These are phyloP conservation scores for Andrena marginata DNA, from an alignment of 2,888 invertebrate species.

Conservation along the genomic window DNA sequence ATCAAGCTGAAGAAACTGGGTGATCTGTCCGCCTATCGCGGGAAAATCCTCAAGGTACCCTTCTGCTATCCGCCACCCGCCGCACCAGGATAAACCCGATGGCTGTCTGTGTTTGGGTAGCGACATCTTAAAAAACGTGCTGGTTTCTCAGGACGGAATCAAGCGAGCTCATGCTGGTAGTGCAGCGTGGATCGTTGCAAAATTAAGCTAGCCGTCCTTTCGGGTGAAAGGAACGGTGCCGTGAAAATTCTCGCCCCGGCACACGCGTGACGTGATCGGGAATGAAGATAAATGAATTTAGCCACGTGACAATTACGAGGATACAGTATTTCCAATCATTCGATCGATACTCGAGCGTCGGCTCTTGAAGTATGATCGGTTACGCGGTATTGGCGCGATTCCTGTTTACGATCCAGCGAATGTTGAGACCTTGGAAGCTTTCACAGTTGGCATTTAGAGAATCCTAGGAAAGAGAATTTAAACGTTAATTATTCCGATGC, in stretches of 20 bases:
- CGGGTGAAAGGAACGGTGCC: slow-evolving; percentile 1
- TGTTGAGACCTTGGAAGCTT: not conserved
- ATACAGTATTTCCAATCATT: not conserved
- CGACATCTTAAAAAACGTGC: slow-evolving; percentile 73
- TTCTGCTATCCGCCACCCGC: slow-evolving; percentile 19
- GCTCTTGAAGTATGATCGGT: not conserved
- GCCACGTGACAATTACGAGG: not conserved
- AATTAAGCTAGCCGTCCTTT: not conserved
- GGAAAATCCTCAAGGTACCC: slow-evolving; percentile 90
- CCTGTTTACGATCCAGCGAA: not conserved
- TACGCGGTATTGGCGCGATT: too few species aligned
- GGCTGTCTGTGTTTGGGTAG: slow-evolving; percentile 71
- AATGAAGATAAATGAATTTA: not conserved
- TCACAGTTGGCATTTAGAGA: not conserved
- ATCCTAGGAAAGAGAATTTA: not conserved
- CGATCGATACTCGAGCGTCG: not conserved
- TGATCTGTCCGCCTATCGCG: slow-evolving; percentile 93
- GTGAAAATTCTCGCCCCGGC: not conserved
- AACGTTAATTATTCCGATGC: not conserved
- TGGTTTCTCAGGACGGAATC: slow-evolving; percentile 45
- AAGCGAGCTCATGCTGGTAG: slow-evolving; percentile 65
- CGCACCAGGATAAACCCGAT: slow-evolving; percentile 15
- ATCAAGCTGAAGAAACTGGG: slow-evolving; percentile 97
- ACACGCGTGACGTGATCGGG: not conserved
- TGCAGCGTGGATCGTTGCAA: not conserved